Evolutionary conservation across 2,888 invertebrate genomes (phyloP), one percentile per base, ranked within the genome.

Genomic region (Dorcus hopei): DNA sequence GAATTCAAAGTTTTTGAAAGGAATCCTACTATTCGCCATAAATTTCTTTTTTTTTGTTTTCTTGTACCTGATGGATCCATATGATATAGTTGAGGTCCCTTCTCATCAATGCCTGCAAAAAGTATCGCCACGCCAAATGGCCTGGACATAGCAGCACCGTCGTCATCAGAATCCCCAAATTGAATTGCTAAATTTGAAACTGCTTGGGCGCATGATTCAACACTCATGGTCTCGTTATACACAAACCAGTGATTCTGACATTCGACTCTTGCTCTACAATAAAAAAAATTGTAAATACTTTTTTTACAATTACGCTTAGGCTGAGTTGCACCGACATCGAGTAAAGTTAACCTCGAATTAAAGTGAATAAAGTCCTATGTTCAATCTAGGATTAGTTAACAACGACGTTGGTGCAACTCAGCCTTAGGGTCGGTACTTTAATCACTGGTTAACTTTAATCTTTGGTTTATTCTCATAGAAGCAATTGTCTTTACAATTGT

Each of bases 111-210:
- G 76, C 91, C 93, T 68, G 97, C 99, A 82, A 99, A 97, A 70
- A 99, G 84, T 75, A 99, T 92, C 16, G 99, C 99, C 14, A 99
- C 99, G 61, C 99, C 99, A 81, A 99, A 99, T 3, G 99, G 99
- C 61, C 99, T 86, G 55, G 97, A 97, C 93, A 94, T 94, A 8
- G 93, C 93, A 11, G 91, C 89, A 62, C 94, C 95, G 78, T 97
- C 95, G 72, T 93, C 93, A 74, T 97, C 97, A 65, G 97, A 97
- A 77, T 99, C 99, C 9, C 99, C 98, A 81, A 99, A 99, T 75
- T 97, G 95, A 73, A 99, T 95, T n/a, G 99, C 98, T 69, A 99
- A 81, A 79, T 98, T 97, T 43, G 98, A 97, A 1, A 99, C 98
- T 3, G 98, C 95, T 78, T 98, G 97, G 1, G 98, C 97, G 68